Evolutionary conservation across 2,113 vertebrate species (phyloP).

Genomic region (Ochotona curzoniae): DNA sequence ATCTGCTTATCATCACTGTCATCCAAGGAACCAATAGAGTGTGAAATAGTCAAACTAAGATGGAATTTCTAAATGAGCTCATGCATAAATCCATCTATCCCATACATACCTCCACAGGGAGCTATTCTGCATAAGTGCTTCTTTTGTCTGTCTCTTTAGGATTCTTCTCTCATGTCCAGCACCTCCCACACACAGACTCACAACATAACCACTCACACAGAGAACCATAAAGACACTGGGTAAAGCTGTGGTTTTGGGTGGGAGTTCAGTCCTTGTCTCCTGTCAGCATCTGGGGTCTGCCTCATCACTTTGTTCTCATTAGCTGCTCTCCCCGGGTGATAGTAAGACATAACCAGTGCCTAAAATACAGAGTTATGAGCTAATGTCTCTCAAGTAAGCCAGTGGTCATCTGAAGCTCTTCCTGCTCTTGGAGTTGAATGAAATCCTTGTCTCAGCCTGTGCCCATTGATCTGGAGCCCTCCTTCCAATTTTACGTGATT

Average conservation of each 20-base stretch:
- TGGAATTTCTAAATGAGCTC: not conserved
- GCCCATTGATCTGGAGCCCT: not conserved
- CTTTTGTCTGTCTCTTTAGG: not conserved
- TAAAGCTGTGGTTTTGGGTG: not conserved
- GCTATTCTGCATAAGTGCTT: not conserved
- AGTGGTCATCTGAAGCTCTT: not conserved
- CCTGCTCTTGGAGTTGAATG: not conserved
- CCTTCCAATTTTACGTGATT: not conserved
- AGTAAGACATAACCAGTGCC: not conserved
- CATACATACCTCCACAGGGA: not conserved
- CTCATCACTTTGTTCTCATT: not conserved
- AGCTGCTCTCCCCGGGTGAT: not conserved
- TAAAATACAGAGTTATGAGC: not conserved
- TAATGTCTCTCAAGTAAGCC: not conserved
- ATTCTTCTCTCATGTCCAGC: not conserved
- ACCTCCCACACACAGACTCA: not conserved
- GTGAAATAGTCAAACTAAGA: constrained; percentile 38
- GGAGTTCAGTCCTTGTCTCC: not conserved
- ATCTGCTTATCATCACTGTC: constrained; percentile 6
- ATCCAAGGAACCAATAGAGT: constrained; percentile 1
- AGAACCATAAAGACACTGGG: not conserved
- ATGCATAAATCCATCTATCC: not conserved
- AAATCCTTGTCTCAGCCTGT: not conserved
- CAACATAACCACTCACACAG: not conserved
- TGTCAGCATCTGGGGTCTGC: not conserved